These are phyloP conservation scores for Helicoverpa zea DNA, from an alignment of 1,140 invertebrate species.

Conservation along the genomic window DNA sequence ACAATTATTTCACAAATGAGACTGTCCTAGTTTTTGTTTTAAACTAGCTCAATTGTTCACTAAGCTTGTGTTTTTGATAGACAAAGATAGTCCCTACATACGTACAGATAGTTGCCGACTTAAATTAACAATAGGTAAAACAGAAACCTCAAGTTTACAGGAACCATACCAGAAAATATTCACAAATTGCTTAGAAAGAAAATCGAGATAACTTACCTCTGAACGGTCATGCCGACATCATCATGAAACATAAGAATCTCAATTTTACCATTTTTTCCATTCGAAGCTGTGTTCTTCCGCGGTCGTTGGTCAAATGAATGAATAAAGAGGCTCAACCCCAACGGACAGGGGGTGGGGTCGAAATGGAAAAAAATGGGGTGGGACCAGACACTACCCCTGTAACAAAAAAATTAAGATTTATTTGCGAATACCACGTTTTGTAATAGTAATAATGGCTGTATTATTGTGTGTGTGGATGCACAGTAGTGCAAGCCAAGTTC, in stretches of 20 bases:
- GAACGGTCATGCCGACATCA: conserved; percentile 39
- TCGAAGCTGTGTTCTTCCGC: conserved; percentile 33
- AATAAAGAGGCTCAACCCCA: conserved; percentile 46
- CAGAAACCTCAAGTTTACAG: not conserved
- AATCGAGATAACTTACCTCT: conserved; percentile 37
- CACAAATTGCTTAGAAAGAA: not conserved
- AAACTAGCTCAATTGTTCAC: too few relatives aligned
- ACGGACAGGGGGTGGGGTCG: conserved; percentile 54
- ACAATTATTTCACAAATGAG: not conserved
- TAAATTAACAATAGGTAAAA: conserved; percentile 9
- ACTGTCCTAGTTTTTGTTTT: not conserved
- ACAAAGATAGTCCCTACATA: too few relatives aligned
- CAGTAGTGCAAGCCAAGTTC: conserved; percentile 17
- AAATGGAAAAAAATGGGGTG: conserved; percentile 73
- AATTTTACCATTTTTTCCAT: conserved; percentile 44
- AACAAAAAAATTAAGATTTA: conserved; percentile 83
- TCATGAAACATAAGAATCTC: conserved; percentile 46
- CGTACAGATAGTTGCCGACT: not conserved
- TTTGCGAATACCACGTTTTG: conserved; percentile 63
- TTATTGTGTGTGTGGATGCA: conserved; percentile 51
- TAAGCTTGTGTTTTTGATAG: too few relatives aligned
- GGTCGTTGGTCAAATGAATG: conserved; percentile 55
- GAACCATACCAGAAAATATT: not conserved
- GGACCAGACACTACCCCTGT: conserved; percentile 67
- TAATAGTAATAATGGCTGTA: conserved; percentile 63